These are phyloP conservation scores for Oncorhynchus gorbuscha DNA, from an alignment of 2,113 vertebrate genomes.

Conservation along the genomic window DNA sequence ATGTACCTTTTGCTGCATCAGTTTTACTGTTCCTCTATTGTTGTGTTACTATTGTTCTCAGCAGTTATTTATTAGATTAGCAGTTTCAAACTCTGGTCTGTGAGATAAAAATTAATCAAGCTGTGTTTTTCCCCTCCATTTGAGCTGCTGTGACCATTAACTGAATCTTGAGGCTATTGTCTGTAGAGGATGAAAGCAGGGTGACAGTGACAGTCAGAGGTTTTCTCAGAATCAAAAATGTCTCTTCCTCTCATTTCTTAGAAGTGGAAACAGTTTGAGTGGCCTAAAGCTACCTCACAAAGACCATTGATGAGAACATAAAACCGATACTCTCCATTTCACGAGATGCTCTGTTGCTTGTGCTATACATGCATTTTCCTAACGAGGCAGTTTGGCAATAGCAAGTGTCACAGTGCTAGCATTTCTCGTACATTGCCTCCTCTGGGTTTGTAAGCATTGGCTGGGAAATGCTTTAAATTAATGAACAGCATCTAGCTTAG, in stretches of 20 bases:
- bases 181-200: not conserved
- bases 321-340: not conserved
- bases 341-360: not conserved
- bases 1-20: not conserved
- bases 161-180: not conserved
- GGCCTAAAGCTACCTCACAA: not conserved
- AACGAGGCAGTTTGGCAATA: too few species aligned
- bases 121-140: not conserved
- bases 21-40: not conserved
- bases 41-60: not conserved
- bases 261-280: not conserved
- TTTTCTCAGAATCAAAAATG: not conserved
- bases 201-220: not conserved
- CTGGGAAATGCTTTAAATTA: too few species aligned
- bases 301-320: not conserved
- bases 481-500: too few species aligned
- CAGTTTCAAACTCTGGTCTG: not conserved
- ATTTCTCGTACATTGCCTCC: too few species aligned
- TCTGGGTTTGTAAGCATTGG: too few species aligned
- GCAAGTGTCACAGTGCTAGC: too few species aligned
- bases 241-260: not conserved
- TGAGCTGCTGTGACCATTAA: not conserved
- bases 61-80: not conserved
- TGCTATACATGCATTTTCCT: not conserved
- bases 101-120: not conserved